Evolutionary conservation across 2,888 invertebrate species (phyloP), one percentile per base, ranked within the genome.

Genomic region (Hypsopygia costalis): DNA sequence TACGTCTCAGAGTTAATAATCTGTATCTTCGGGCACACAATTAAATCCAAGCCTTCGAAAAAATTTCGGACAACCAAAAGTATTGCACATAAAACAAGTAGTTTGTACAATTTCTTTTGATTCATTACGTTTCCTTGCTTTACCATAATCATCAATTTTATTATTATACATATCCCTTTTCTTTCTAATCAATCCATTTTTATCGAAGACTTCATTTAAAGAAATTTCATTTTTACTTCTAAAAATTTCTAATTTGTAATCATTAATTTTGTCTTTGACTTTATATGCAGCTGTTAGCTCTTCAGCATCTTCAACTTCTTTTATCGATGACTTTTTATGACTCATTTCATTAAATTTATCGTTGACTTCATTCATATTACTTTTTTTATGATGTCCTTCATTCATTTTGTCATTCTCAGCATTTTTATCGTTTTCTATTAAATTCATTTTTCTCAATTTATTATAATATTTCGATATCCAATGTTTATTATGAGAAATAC

Each of bases 51-150:
- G 22, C 11, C 21, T 34, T 25, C 6, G 52, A 31, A 37, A 34
- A 7, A 31, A 53, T 0, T 38, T 7, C 0, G 71, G 62, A 16
- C 71, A 71, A 0, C 44, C 33, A 1, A 58, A 16, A 20, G 49
- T 12, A 4, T 25, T 31, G 12, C 44, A 53, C 5, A 67, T 43
- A 1, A 56, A 29, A 31, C 57, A 50, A 31, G 3, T 25, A 1
- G 6, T 6, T n/a, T 25, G 25, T 25, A 25, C 6, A 6, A 5
- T 25, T 25, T 5, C 6, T 21, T 21, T 6, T 21, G 21, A 5
- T 3, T 6, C 6, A 21, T 25, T 25, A 7, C n/a, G 6, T n/a
- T 25, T 25, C 25, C 6, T 25, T 1, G 6, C 6, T 25, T 21
- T 21, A 3, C 25, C 25, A 25, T 5, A 16, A 4, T 25, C 25